Evolutionary conservation across 2,797 vertebrate genomes (phyloP).

Genomic region (Sebastes dallii): DNA sequence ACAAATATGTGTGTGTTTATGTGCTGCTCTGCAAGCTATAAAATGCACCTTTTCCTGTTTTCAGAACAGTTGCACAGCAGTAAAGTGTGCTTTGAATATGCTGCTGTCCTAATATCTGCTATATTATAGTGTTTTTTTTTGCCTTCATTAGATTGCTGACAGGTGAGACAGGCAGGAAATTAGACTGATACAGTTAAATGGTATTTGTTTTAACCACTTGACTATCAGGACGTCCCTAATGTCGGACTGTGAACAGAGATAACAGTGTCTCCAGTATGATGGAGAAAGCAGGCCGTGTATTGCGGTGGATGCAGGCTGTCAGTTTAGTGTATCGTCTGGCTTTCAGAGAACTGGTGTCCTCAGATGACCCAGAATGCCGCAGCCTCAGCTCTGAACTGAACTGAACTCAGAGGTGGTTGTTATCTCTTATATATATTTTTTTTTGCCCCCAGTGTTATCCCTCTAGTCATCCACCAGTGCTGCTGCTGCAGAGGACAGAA

Average conservation of each 20-base stretch:
- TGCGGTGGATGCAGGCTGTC: neutral
- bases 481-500: neutral
- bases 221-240: neutral
- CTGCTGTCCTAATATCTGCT: neutral
- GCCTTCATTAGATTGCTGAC: neutral
- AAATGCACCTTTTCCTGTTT: neutral
- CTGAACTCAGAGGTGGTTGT: neutral
- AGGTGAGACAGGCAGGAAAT: neutral
- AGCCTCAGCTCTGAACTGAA: neutral
- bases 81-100: neutral
- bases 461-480: neutral
- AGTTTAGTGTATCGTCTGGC: neutral
- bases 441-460: neutral
- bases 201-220: neutral
- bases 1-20: neutral
- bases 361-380: constrained; percentile 35
- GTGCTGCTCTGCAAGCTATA: neutral
- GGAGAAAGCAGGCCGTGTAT: neutral
- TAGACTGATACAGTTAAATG: neutral
- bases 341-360: constrained; percentile 6
- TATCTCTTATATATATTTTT: neutral
- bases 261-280: neutral
- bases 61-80: neutral
- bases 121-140: neutral
- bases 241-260: neutral